Evolutionary conservation across 2,888 invertebrate genomes (phyloP).

Genomic region (Drosophila nr. fundita): DNA sequence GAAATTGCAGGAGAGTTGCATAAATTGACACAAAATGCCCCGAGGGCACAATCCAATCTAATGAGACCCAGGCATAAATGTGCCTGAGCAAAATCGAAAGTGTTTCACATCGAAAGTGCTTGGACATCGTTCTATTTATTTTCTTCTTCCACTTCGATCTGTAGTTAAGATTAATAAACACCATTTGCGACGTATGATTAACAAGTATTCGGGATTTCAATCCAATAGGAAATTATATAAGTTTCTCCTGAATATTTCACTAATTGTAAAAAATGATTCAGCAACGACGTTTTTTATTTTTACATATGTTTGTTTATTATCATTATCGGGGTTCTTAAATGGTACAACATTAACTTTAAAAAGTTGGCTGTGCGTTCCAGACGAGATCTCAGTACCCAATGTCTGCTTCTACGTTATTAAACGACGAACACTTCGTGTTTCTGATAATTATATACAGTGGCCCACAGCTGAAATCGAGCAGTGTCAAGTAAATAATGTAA

Average conservation of each 20-base stretch:
- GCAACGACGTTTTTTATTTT: not conserved
- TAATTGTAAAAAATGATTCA: not conserved
- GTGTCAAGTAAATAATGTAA: too few relatives aligned
- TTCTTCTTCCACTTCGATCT: not conserved
- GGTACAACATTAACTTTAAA: not conserved
- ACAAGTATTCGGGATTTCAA: too few relatives aligned
- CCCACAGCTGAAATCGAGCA: too few relatives aligned
- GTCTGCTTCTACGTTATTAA: too few relatives aligned
- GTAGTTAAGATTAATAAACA: not conserved
- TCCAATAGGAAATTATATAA: not conserved
- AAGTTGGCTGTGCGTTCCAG: not conserved
- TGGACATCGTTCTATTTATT: not conserved
- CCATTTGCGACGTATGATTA: not conserved
- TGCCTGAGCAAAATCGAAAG: conserved; percentile 46
- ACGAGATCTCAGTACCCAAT: not conserved
- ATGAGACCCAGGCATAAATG: conserved; percentile 48
- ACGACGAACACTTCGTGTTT: too few relatives aligned
- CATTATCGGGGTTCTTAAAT: not conserved
- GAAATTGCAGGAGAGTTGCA: conserved; percentile 81
- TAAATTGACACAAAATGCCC: conserved; percentile 83
- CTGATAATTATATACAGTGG: too few relatives aligned
- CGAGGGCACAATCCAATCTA: conserved; percentile 78
- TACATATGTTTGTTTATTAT: not conserved
- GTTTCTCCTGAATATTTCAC: too few relatives aligned
- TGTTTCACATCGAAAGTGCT: conserved; percentile 26